Base-by-base conservation (phyloP, 64 coral and sea anemone species). In the Stichodactyla mertensii region DNA sequence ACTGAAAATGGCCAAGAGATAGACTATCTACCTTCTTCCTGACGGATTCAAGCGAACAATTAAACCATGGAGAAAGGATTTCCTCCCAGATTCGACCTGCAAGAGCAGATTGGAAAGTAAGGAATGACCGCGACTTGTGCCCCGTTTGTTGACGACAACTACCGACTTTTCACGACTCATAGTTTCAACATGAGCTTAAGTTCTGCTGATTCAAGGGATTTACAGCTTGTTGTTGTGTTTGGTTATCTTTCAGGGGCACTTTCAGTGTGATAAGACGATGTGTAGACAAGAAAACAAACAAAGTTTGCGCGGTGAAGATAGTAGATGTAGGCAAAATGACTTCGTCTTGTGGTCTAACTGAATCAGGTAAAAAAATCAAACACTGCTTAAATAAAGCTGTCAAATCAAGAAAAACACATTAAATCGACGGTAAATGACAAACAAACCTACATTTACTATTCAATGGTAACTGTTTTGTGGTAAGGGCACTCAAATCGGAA, bases 61-160 rank as follows among this genome's bases (percentile, higher is more conserved):
- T 22, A 2, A 27, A 77, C 23, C 64, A 99, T 99, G 97, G 97
- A 99, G 67, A 92, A 71, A 54, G 97, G 93, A 74, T 94, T 99
- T 89, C 97, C 97, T 52, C 86, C 93, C 11, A 86, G 97, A 51
- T 99, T 95, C 70, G 97, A 99, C 27, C 80, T 99, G 20, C 93
- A 99, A 51, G 93, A 99, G 70, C 97, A 99, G 66, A 99, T 99
- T 9, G 97, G 97, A 85, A 99, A 99, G 97, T 99, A 78, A 92
- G 96, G 92, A 64, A 54, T 5, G 6, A 74, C 69, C 9, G 7
- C n/a, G 62, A 66, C 18, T 82, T 27, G 52, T 77, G 64, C 24
- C 71, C 55, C 5, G 15, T 6, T 61, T 60, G 55, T 88, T 26
- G 45, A 81, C 78, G 26, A 81, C 78, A 81, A 18, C 23, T 53